A percentile compares a stretch with the other conserved stretches of the same genome.
phyloP scores from a whole-genome alignment of 2,797 vertebrate genomes.

The Thripadectes ignobilis region DNA sequence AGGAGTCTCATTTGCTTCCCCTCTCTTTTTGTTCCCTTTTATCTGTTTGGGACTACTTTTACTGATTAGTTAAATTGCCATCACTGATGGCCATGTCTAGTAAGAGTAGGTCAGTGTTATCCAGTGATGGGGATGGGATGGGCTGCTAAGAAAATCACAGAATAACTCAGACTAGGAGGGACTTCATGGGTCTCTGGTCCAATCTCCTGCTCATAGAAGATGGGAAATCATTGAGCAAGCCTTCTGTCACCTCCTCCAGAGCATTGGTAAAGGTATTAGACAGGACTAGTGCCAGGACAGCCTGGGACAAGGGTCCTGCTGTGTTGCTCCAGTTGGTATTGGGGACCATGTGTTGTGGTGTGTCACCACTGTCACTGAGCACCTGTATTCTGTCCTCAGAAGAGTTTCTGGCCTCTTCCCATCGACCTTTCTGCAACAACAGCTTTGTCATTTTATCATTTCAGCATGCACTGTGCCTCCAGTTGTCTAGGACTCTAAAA shows the following conservation, averaged over 20 bases:
- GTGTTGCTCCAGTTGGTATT: not conserved
- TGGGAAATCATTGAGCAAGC: not conserved
- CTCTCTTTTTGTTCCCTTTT: not conserved
- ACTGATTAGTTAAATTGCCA: not conserved
- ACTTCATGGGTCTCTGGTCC: not conserved
- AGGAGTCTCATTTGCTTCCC: not conserved
- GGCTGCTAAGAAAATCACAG: not conserved
- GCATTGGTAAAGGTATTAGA: not conserved
- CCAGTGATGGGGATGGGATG: not conserved
- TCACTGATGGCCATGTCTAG: not conserved
- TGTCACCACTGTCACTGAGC: not conserved
- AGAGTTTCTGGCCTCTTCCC: not conserved
- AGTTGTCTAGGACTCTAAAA: not conserved
- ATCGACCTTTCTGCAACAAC: not conserved
- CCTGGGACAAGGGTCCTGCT: not conserved
- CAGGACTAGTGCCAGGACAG: not conserved
- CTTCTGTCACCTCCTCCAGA: not conserved
- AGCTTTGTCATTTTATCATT: not conserved
- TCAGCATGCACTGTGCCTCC: not conserved
- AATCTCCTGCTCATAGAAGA: not conserved
- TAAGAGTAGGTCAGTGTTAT: not conserved
- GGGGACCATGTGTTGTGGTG: not conserved
- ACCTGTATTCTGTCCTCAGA: not conserved
- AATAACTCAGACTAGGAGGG: not conserved
- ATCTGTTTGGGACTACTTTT: not conserved